Conservation (phyloP, 2,888 invertebrate genomes). For the Choristoneura rosaceana region DNA sequence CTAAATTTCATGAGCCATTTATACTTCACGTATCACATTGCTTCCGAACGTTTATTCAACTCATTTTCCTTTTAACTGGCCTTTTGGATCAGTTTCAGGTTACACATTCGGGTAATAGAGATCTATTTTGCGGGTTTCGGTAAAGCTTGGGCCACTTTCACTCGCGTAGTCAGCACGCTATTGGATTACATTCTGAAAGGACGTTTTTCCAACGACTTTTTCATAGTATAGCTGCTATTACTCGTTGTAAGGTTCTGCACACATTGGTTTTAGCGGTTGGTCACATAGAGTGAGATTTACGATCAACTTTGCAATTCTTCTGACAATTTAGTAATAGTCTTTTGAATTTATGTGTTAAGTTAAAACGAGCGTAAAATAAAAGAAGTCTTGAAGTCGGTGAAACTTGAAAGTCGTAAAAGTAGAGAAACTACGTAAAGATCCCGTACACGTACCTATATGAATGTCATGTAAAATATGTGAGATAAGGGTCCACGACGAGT, state of each 20-base stretch:
- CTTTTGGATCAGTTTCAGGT: conserved; percentile 42
- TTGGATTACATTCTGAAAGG: conserved; percentile 24
- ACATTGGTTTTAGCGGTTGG: not conserved
- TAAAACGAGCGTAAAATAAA: conserved; percentile 14
- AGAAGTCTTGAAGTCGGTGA: conserved; percentile 8
- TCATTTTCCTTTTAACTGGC: conserved; percentile 57
- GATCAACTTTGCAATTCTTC: not conserved
- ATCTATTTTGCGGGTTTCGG: conserved; percentile 35
- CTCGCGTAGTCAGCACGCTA: conserved; percentile 14
- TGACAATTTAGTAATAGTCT: not conserved
- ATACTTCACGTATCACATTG: conserved; percentile 75
- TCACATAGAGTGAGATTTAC: not conserved
- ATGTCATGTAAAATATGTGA: conserved; percentile 16
- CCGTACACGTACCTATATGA: not conserved
- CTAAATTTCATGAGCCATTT: conserved; percentile 78
- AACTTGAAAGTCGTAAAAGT: conserved; percentile 9
- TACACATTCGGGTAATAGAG: conserved; percentile 48
- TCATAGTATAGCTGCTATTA: not conserved
- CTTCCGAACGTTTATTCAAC: conserved; percentile 61
- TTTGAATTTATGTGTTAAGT: conserved; percentile 7
- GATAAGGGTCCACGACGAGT: conserved; percentile 5
- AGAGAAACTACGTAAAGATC: not conserved
- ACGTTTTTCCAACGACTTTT: conserved; percentile 10
- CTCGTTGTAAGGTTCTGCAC: not conserved
- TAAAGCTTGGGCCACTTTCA: conserved; percentile 13